Evolutionary conservation across 1,140 invertebrate genomes (phyloP).

Genomic region (Wiebesia pumilae): DNA sequence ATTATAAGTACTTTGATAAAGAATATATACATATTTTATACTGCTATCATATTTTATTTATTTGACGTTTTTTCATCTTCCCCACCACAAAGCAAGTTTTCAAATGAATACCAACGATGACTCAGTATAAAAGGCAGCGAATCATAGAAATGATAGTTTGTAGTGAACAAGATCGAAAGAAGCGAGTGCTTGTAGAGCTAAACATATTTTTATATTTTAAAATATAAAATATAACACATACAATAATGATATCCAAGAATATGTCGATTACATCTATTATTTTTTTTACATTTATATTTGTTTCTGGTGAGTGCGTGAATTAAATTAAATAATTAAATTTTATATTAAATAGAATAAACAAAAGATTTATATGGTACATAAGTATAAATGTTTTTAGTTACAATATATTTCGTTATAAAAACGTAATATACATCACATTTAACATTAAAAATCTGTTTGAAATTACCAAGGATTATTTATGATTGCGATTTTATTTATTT

Average conservation of each 20-base stretch:
- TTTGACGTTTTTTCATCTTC: background rate
- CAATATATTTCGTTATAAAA: no score
- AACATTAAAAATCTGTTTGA: no score
- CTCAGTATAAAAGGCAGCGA: slow-evolving; percentile 30
- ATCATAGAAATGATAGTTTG: slow-evolving; percentile 19
- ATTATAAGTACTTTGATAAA: no score
- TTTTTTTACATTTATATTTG: background rate
- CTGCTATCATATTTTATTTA: background rate
- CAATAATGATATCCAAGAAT: background rate
- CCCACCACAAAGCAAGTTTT: background rate
- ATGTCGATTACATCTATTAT: background rate
- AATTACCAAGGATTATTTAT: no score
- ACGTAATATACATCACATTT: no score
- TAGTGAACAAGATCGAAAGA: slow-evolving; percentile 18
- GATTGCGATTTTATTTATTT: no score
- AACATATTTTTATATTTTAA: background rate
- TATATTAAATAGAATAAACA: background rate
- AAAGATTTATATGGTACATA: background rate
- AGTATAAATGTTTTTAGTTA: no score
- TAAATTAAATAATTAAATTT: background rate
- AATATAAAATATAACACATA: background rate
- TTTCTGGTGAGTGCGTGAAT: background rate
- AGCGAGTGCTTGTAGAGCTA: background rate
- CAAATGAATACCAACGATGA: slow-evolving; percentile 7
- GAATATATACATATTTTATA: background rate